Evolutionary conservation across 2,888 invertebrate genomes (phyloP).

Genomic region (Troglohyphantes excavatus): DNA sequence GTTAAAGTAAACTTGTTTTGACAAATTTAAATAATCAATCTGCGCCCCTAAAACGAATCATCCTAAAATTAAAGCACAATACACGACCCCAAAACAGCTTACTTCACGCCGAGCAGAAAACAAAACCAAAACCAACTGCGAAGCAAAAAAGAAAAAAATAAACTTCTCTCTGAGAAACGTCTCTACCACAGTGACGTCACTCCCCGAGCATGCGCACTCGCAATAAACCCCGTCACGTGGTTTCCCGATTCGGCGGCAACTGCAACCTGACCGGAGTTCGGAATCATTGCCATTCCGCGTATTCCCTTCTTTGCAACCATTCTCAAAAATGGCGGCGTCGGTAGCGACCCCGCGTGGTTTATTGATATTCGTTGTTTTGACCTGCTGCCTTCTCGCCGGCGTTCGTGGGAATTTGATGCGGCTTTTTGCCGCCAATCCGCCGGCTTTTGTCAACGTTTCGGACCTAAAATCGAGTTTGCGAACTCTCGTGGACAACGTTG

Average conservation of each 20-base stretch:
- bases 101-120: not conserved
- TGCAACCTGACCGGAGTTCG: slow-evolving; percentile 52
- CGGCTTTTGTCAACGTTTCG: slow-evolving; percentile 40
- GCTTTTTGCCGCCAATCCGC: slow-evolving; percentile 36
- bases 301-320: not conserved
- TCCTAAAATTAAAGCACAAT: not conserved
- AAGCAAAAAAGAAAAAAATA: no score
- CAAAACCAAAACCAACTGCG: not conserved
- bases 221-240: slow-evolving; percentile 15
- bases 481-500: slow-evolving; percentile 26
- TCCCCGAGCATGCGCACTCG: slow-evolving; percentile 25
- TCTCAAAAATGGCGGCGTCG: slow-evolving; percentile 47
- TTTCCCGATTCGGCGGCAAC: slow-evolving; percentile 58
- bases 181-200: not conserved
- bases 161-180: not conserved
- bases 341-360: slow-evolving; percentile 5
- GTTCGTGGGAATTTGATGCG: slow-evolving; percentile 34
- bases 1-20: no score
- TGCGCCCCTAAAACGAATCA: not conserved
- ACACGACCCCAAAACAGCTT: not conserved
- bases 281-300: slow-evolving; percentile 27
- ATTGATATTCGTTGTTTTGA: slow-evolving; percentile 16
- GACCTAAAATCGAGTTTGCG: slow-evolving; percentile 32
- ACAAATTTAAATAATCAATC: no score
- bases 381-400: not conserved